These are phyloP conservation scores for Drosophila ananassae DNA, from an alignment of 1,140 invertebrate genomes.

Conservation along the genomic window DNA sequence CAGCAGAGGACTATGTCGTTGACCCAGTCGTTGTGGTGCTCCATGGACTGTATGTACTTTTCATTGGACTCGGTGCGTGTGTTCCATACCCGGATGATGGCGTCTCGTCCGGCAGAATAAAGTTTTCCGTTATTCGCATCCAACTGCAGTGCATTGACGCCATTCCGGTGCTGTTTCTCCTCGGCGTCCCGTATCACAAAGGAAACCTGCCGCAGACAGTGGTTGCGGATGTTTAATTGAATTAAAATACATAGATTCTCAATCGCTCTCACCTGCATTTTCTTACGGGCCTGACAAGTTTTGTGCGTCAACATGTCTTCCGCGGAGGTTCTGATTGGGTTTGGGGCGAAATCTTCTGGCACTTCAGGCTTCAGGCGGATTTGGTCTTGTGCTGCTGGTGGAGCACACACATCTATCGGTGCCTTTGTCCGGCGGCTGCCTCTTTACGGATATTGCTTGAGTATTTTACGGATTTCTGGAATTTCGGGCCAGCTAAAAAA, in stretches of 20 bases:
- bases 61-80: conserved; percentile 88
- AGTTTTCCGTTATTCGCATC: conserved; percentile 94
- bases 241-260: conserved; percentile 16
- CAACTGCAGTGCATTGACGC: conserved; percentile 97
- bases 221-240: conserved; percentile 17
- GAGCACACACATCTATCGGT: conserved; percentile 35
- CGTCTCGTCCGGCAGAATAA: conserved; percentile 97
- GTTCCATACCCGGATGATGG: conserved; percentile 99
- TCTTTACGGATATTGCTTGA: conserved; percentile 34
- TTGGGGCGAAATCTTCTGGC: conserved; percentile 37
- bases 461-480: conserved; percentile 8
- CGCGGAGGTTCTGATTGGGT: conserved; percentile 45
- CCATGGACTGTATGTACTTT: conserved; percentile 96
- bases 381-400: conserved; percentile 24
- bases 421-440: background rate
- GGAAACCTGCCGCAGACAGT: conserved; percentile 89
- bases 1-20: conserved; percentile 99
- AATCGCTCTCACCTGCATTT: conserved; percentile 86
- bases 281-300: conserved; percentile 87
- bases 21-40: conserved; percentile 99
- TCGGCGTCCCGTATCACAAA: conserved; percentile 99
- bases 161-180: conserved; percentile 96
- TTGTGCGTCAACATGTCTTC: conserved; percentile 83
- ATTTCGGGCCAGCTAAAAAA: conserved; percentile 45
- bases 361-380: conserved; percentile 34